These are phyloP conservation scores for Microtus pennsylvanicus DNA, from an alignment of 2,113 vertebrate genomes.

Conservation along the genomic window DNA sequence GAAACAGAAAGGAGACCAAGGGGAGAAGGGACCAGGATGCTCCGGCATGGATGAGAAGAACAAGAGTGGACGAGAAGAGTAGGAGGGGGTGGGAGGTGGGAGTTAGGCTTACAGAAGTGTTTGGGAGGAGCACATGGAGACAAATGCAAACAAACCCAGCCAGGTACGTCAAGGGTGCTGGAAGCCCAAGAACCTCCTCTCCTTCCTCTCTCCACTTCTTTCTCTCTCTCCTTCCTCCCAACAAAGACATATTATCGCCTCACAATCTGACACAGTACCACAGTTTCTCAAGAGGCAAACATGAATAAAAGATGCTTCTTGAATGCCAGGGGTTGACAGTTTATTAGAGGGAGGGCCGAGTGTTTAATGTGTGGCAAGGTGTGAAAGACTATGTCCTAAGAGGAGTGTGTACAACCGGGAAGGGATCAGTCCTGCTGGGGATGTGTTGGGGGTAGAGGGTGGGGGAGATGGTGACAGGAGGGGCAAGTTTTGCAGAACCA, in stretches of 20 bases:
- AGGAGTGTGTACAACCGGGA: neutral
- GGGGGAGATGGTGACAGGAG: neutral
- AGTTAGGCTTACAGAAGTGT: neutral
- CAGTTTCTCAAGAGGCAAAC: conserved; percentile 45
- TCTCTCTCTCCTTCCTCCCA: neutral
- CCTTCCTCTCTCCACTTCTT: too few relatives aligned
- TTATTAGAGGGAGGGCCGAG: neutral
- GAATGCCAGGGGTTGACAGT: neutral
- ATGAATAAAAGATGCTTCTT: conserved; percentile 41
- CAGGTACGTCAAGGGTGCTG: neutral
- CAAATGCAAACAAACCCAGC: neutral
- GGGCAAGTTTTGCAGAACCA: neutral
- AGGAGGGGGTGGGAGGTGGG: neutral
- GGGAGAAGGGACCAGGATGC: neutral
- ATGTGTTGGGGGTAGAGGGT: neutral
- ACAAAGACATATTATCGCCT: conserved; percentile 7
- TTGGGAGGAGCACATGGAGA: neutral
- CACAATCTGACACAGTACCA: conserved; percentile 1
- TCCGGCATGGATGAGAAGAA: neutral
- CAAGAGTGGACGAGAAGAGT: neutral
- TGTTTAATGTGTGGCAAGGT: conserved; percentile 9
- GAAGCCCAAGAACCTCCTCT: neutral
- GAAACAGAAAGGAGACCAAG: neutral
- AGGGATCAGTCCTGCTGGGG: neutral
- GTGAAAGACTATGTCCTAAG: neutral